Conservation (phyloP, 2,113 vertebrate genomes). For the Brachyhypopomus occidentalis region DNA sequence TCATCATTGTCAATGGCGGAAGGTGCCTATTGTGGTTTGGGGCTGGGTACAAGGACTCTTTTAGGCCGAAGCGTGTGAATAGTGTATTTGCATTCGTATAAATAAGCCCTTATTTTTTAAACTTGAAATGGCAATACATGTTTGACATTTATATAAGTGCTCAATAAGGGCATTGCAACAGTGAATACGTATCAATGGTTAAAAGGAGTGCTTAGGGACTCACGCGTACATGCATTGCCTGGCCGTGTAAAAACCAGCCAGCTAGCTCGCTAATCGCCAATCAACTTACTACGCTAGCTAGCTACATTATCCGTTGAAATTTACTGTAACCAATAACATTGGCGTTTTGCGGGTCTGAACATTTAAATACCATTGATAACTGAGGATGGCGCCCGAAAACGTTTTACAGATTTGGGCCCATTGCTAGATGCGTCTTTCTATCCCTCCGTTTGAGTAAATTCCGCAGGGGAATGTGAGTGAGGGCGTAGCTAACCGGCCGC, state of each 20-base stretch:
- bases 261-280: conserved; percentile 31
- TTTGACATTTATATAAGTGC: background rate
- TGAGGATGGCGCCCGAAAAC: background rate
- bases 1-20: conserved; percentile 64
- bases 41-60: conserved; percentile 67
- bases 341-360: conserved; percentile 6
- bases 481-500: conserved; percentile 63
- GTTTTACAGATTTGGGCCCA: background rate
- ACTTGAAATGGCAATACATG: background rate
- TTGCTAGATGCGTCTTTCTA: background rate
- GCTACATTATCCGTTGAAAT: conserved; percentile 1
- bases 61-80: conserved; percentile 69
- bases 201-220: background rate
- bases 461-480: conserved; percentile 68
- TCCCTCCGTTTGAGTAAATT: conserved; percentile 66
- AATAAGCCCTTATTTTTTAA: background rate
- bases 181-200: background rate
- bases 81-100: conserved; percentile 23
- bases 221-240: conserved; percentile 9
- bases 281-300: no score
- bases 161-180: background rate
- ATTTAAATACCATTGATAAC: background rate
- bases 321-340: background rate
- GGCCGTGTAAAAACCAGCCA: conserved; percentile 39
- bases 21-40: conserved; percentile 76